Evolutionary conservation across 2,888 invertebrate genomes (phyloP), one percentile per base, ranked within the genome.

Genomic region (Creontiades dilutus): DNA sequence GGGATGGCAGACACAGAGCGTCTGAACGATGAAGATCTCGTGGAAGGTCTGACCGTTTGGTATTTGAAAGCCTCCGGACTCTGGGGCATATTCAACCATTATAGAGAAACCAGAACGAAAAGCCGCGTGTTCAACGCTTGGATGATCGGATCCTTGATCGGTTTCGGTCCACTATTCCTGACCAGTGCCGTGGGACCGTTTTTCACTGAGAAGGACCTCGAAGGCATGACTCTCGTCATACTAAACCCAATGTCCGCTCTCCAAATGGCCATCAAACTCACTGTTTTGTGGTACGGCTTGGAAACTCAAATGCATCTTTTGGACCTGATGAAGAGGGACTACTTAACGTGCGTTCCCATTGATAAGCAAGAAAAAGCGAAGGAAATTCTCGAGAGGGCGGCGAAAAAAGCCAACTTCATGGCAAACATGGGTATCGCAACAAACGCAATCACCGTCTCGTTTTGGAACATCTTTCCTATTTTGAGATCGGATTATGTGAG

Each of bases 391-490:
- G 1, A 47, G 7, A 37, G 61, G 16, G 13, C 37, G 4, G 85
- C 37, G 7, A 48, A 52, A 23, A 52, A 82, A 52, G 27, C 55
- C 13, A 78, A 61, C 48, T 9, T 16, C 47, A 16, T 23, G 12
- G 55, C 16, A 3, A 82, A 78, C 48, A 46, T 75, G 52, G 27
- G 11, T 23, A 14, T 61, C 11, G 14, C 13, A 0, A 23, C 46
- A 0, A 89, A 89, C 27, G 16, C 14, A 3, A 16, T 61, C 75
- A 68, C 48, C 3, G 75, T 85, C 4, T 4, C 47, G 12, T 19
- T 46, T 16, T 89, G 89, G 89, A 85, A 68, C 27, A 19, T 85
- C 55, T n/a, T 89, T 11, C 89, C 89, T 0, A 81, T 78, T 28
- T 19, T 89, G 47, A 28, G 76, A 19, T 86, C 86, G 4, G 76